These are phyloP conservation scores for Australoheros facetus DNA, from an alignment of 2,797 vertebrate species.

Conservation along the genomic window DNA sequence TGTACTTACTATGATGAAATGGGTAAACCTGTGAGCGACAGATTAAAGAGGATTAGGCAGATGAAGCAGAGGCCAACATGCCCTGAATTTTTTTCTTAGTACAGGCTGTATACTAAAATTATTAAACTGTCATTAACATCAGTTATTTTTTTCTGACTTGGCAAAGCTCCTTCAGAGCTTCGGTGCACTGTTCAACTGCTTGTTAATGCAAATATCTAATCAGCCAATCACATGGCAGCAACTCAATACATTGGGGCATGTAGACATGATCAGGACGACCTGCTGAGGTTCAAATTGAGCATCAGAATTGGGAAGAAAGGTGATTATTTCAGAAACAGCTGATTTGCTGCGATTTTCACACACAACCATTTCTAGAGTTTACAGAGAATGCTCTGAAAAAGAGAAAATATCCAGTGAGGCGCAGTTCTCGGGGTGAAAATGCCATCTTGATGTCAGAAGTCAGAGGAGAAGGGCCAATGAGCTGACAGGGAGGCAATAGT, in stretches of 20 bases:
- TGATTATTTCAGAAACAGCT: background rate
- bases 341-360: background rate
- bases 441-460: background rate
- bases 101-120: background rate
- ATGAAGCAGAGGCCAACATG: background rate
- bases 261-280: background rate
- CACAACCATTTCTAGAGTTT: background rate
- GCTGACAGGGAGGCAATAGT: background rate
- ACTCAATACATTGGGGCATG: background rate
- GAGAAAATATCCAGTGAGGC: background rate
- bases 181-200: background rate
- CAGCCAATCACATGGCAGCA: background rate
- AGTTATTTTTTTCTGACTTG: background rate
- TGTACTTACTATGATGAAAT: background rate
- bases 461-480: background rate
- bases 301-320: background rate
- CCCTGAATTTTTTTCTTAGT: background rate
- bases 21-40: background rate
- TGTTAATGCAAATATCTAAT: background rate
- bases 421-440: background rate
- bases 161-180: background rate
- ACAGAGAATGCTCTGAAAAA: background rate
- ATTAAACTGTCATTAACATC: constrained; percentile 7
- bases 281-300: background rate
- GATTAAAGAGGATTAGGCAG: constrained; percentile 6